A percentile compares a stretch with the other conserved stretches of the same genome.
These are phyloP conservation scores for Pyralis farinalis DNA, from an alignment of 2,888 invertebrate species.

Conservation along the genomic window DNA sequence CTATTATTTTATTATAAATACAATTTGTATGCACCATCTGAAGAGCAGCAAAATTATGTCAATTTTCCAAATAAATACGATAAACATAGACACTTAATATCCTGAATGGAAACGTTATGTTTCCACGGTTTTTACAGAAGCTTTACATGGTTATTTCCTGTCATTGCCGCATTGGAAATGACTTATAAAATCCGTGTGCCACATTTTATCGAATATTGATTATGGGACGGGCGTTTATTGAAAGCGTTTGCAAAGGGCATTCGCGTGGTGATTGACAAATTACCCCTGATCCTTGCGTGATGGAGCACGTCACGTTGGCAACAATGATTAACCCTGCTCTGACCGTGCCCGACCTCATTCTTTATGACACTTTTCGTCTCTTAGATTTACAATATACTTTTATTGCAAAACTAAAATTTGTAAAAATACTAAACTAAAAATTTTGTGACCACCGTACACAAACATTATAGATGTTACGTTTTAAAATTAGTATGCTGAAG, in stretches of 20 bases:
- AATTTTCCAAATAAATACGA: too few relatives aligned
- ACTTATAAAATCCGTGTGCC: slow-evolving; percentile 29
- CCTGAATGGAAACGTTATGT: background rate
- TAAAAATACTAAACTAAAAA: too few relatives aligned
- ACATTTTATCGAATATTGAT: slow-evolving; percentile 46
- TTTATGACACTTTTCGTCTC: slow-evolving; percentile 17
- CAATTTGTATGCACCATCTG: too few relatives aligned
- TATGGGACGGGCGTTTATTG: slow-evolving; percentile 40
- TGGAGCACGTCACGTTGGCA: slow-evolving; percentile 39
- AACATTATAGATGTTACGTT: too few relatives aligned
- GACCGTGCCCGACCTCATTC: slow-evolving; percentile 13
- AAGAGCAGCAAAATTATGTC: too few relatives aligned
- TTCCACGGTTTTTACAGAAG: too few relatives aligned
- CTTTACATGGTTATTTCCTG: slow-evolving; percentile 1
- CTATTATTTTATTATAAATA: too few relatives aligned
- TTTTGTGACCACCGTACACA: too few relatives aligned
- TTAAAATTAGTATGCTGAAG: too few relatives aligned
- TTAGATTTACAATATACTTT: slow-evolving; percentile 3
- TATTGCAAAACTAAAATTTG: background rate
- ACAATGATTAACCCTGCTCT: slow-evolving; percentile 19
- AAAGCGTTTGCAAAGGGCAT: slow-evolving; percentile 50
- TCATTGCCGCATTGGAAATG: slow-evolving; percentile 23
- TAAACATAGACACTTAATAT: too few relatives aligned
- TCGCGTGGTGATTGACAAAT: slow-evolving; percentile 70
- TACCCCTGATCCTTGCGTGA: slow-evolving; percentile 54